Base-by-base conservation (phyloP, 2,888 invertebrate species). In the Ophonus ardosiacus region DNA sequence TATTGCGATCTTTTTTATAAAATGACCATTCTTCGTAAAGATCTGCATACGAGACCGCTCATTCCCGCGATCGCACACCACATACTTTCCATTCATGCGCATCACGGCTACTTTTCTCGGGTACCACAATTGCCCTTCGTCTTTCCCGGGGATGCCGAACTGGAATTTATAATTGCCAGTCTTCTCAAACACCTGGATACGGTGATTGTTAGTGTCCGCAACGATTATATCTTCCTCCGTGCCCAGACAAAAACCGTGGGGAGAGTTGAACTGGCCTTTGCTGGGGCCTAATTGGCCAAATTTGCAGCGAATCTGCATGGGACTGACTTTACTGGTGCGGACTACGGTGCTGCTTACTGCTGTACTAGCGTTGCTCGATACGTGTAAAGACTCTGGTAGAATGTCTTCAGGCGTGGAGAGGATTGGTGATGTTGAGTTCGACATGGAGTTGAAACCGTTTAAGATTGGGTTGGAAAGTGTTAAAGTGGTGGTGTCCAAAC, bases 1-100 rank as follows among this genome's bases (percentile, higher is more conserved):
- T 87, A 96, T 96, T 86, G 98, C 97, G 87, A 98, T 98, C 92
- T 98, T 98, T 92, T 97, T 97, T 89, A 98, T 93, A 91, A 98
- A 99, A 90, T 98, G 97, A 38, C 98, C 98, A 90, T 96, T 98
- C 90, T 97, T 97, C 61, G 97, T 98, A 90, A 99, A 99, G 88
- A 99, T 97, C 92, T 99, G 99, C 98, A 99, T 98, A 85, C 98
- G 95, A 0, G 98, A 98, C 83, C 98, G 94, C 90, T 99, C 98
- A 89, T 98, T 98, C 74, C 98, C 98, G 87, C 99, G 96, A 92
- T 99, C 99, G 91, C 99, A 99, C 2, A 99, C 98, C n/a, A 99
- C 98, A 91, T 97, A 97, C 90, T 97, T 97, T 57, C 97, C 97
- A 81, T 95, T 96, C 84, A 95, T 95, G 83, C 96, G 94, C 93